A percentile compares a stretch with the other conserved stretches of the same genome.
Evolutionary conservation across 2,113 vertebrate genomes (phyloP).

Genomic region (Oophaga pumilio): DNA sequence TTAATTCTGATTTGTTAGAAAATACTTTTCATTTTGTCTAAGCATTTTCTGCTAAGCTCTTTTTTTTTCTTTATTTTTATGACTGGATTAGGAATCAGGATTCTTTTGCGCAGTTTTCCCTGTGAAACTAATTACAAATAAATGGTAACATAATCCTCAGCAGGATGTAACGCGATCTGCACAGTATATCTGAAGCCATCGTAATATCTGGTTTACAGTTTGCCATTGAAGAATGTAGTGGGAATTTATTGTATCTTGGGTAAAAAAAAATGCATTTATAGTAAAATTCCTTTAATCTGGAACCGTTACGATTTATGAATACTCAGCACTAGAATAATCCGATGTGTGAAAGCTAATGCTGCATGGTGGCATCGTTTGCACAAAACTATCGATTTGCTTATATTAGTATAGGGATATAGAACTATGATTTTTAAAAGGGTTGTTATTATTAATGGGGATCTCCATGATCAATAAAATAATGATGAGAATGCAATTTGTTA

Average conservation of each 20-base stretch:
- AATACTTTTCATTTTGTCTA: constrained; percentile 72
- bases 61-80: constrained; percentile 59
- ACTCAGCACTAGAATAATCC: background rate
- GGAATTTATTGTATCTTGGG: background rate
- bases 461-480: too few relatives aligned
- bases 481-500: too few relatives aligned
- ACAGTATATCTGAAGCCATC: background rate
- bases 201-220: background rate
- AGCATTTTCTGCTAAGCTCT: constrained; percentile 65
- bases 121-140: constrained; percentile 70
- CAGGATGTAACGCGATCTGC: constrained; percentile 14
- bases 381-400: background rate
- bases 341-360: background rate
- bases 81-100: constrained; percentile 68
- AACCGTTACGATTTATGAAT: background rate
- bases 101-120: constrained; percentile 69
- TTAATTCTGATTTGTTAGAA: constrained; percentile 78
- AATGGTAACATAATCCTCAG: constrained; percentile 60
- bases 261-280: background rate
- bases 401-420: too few relatives aligned
- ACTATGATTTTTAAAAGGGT: too few relatives aligned
- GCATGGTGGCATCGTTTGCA: background rate
- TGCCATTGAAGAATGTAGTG: background rate
- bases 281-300: background rate
- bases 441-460: too few relatives aligned